Conservation (phyloP, 2,113 vertebrate genomes). For the Pluvianellus socialis region DNA sequence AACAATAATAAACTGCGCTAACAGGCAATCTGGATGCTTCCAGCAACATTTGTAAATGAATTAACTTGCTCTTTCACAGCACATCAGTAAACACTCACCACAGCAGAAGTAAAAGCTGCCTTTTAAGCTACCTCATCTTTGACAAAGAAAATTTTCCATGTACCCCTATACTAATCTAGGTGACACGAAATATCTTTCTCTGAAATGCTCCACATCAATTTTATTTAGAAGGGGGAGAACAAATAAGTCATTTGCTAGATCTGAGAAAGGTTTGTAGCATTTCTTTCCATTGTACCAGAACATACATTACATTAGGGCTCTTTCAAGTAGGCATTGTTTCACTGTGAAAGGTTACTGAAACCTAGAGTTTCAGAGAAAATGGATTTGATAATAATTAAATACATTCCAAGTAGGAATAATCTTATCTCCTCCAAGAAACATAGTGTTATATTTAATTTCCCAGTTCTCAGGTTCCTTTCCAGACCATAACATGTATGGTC, state of each 20-base stretch:
- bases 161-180: not conserved
- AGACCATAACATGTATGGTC: not conserved
- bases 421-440: constrained; percentile 11
- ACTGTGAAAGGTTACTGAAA: not conserved
- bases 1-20: not conserved
- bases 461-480: not conserved
- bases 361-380: not conserved
- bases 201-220: not conserved
- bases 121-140: not conserved
- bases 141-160: not conserved
- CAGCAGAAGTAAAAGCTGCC: not conserved
- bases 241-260: not conserved
- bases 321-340: not conserved
- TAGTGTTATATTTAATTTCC: constrained; percentile 5
- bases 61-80: not conserved
- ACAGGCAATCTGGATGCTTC: not conserved
- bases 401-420: not conserved
- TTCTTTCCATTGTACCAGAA: not conserved
- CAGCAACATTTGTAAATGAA: not conserved
- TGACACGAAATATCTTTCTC: not conserved
- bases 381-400: not conserved
- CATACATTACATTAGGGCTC: not conserved
- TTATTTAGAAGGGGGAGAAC: not conserved
- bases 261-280: not conserved
- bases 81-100: not conserved